Evolutionary conservation across 2,888 invertebrate species (phyloP).

Genomic region (Limenitis camilla): DNA sequence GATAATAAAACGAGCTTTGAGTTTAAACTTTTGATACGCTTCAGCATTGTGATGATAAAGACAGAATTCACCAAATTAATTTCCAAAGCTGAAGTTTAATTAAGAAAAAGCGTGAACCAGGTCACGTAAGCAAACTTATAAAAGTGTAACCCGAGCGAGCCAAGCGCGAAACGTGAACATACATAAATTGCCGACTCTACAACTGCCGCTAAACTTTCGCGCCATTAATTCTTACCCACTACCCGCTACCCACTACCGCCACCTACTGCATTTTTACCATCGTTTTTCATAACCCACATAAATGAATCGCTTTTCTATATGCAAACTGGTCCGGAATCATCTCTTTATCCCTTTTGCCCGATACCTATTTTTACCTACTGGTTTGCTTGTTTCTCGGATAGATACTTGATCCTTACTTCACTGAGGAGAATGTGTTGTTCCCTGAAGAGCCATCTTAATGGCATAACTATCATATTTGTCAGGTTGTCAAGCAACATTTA

Average conservation of each 20-base stretch:
- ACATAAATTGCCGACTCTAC: slow-evolving; percentile 53
- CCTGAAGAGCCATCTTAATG: no score
- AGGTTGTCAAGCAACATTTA: no score
- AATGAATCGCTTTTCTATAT: slow-evolving; percentile 59
- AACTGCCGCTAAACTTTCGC: slow-evolving; percentile 54
- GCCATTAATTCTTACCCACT: slow-evolving; percentile 61
- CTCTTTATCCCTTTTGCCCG: no score
- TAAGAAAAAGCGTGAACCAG: slow-evolving; percentile 22
- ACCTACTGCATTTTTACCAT: slow-evolving; percentile 58
- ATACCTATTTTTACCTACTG: no score
- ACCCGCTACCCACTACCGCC: slow-evolving; percentile 28
- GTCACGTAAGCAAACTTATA: slow-evolving; percentile 15
- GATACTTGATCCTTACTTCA: no score
- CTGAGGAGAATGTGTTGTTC: no score
- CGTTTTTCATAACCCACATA: slow-evolving; percentile 30
- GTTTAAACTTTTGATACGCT: neutral
- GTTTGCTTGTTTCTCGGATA: no score
- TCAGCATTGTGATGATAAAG: slow-evolving; percentile 1
- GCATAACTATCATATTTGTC: no score
- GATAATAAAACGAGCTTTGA: neutral
- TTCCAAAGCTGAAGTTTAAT: slow-evolving; percentile 3
- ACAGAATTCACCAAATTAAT: slow-evolving; percentile 14
- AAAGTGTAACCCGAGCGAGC: slow-evolving; percentile 12
- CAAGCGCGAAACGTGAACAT: slow-evolving; percentile 39
- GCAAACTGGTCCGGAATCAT: slow-evolving; percentile 38